Evolutionary conservation across 2,888 invertebrate genomes (phyloP), one percentile per base, ranked within the genome.

Genomic region (Noctua janthe): DNA sequence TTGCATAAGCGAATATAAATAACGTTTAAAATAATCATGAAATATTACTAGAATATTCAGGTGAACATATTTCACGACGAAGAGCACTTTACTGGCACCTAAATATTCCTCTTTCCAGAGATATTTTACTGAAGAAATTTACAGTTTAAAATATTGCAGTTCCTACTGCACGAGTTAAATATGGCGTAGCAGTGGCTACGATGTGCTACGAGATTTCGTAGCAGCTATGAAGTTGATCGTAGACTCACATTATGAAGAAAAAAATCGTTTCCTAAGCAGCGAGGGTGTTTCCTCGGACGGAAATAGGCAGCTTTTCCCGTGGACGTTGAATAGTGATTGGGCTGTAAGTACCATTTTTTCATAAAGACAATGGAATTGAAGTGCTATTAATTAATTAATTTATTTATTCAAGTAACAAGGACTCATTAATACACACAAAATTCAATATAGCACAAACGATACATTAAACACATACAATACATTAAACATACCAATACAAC

Each of bases 131-230:
- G n/a, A 47, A 64, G 69, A 56, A 64, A 82, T 56, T 51, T 64
- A 56, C 49, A 64, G 62, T 59, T 47, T 73, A 51, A 83, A 83
- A 82, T 79, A 74, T 74, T 71, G 70, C 43, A 74, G 59, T 59
- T 20, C 54, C 29, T 35, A 69, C 15, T 17, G 20, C 43, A 73
- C 39, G 11, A 73, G 43, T 51, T 43, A 7, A 15, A 78, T 15
- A 20, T 59, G 35, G 47, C 74, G 64, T 75, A 84, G 84, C 66
- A 54, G 15, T 15, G n/a, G 59, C 66, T 74, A 74, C 77, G 54
- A 64, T 3, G n/a, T 64, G 83, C 77, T 86, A 85, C 80, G 81
- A 47, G n/a, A 64, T 69, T 66, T 76, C 83, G 83, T 86, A 83
- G 85, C 56, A 0, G 75, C 77, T 76, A 76, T 81, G 66, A 72